Base-by-base conservation (phyloP, 2,797 vertebrate genomes). In the Furcifer pardalis region DNA sequence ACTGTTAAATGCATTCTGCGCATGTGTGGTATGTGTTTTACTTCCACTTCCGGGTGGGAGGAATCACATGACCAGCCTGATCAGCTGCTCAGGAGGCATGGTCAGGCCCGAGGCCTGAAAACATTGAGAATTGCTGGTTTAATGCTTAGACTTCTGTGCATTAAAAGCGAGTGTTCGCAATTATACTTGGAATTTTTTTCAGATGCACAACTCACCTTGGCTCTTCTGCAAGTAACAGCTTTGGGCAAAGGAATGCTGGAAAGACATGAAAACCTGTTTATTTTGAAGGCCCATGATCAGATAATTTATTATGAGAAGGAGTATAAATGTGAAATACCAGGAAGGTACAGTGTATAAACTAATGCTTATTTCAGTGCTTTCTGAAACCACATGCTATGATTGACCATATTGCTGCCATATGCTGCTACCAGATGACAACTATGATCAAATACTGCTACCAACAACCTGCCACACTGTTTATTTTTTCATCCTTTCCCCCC, bases 371-470 rank as follows among this genome's bases (percentile, higher is more conserved):
- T 9, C 72, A 77, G 40, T 60, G 83, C 62, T 44, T 86, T 90
- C 87, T 84, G 5, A 9, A 87, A 10, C 68, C 86, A 90, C 84
- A 63, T 8, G 32, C 13, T 23, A 23, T 77, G 88, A n/a, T n/a
- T n/a, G n/a, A 44, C 89, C 95, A 92, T 66, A 86, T 91, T 92
- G 94, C 80, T 88, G 79, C 95, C 94, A 93, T 85, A 92, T 93
- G 93, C 79, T 80, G 79, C 49, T 91, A 72, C 85, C 89, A 92
- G 89, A 90, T 76, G 89, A 89, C 92, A 94, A 91, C 91, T 90
- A 90, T 78, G 86, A 91, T 89, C 90, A 93, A 82, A 86, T 81
- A 84, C 73, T 86, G 82, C 90, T 86, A 91, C 87, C 93, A 90
- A 88, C 81, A 94, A 93, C 76, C 77, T 84, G 82, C 85, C 84